Base-by-base conservation (phyloP, 1,140 invertebrate genomes). In the Drosophila sechellia region DNA sequence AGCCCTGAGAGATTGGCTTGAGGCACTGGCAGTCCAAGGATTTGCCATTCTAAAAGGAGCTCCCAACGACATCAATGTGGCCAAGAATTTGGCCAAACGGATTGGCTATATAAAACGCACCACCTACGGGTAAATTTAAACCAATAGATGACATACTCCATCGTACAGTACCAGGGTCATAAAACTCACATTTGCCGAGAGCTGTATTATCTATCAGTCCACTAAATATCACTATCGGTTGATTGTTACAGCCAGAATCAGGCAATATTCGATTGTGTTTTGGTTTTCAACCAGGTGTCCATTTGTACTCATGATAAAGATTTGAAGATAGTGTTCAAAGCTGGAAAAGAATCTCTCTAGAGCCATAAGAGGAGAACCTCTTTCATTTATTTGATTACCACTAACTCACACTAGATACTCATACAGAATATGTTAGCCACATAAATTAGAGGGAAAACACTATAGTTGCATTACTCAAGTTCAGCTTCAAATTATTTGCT, bases 51-150 rank as follows among this genome's bases (percentile, higher is more conserved):
- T 96, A 4, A 92, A 93, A 84, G 93, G 93, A 55, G 94, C 94
- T 2, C 94, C 94, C 2, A 39, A 92, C 43, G 87, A 93, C 46
- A 83, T 93, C 35, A 93, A 93, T 1, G 94, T 94, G 22, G 81
- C 94, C 1, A 93, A 93, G 43, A 91, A 91, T 57, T 73, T 96
- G 37, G 93, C 94, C 3, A 85, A 94, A 2, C 93, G 93, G 78
- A 93, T 96, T 68, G 95, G 93, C 4, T 96, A 95, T 78, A 93
- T 95, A n/a, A 94, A 94, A 74, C 92, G 91, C 66, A 96, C 95
- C 3, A 95, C 95, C 85, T 96, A 96, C 77, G 95, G 95, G 90
- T 92, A 79, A 79, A 35, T 31, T 39, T 31, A 8, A n/a, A 17
- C n/a, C 11, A 12, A 1, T 40, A 15, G 5, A 6, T 0, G 5